A percentile compares a stretch with the other conserved stretches of the same genome.
phyloP scores from a whole-genome alignment of 2,113 vertebrate genomes.

The Pleuronectes platessa region DNA sequence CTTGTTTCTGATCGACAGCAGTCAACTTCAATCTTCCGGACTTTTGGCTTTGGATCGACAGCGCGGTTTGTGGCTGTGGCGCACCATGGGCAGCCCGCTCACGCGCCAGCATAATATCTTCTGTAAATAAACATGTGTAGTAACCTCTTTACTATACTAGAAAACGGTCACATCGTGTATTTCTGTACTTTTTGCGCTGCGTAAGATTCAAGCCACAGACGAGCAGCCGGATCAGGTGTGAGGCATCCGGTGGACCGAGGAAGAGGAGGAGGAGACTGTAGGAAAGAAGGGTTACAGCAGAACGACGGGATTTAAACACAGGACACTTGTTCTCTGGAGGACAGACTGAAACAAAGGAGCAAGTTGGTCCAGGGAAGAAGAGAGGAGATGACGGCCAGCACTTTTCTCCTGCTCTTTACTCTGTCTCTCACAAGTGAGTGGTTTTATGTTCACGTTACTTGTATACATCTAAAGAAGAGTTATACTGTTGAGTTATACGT shows the following conservation, averaged over 20 bases:
- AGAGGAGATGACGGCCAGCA: constrained; percentile 49
- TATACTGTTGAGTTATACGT: not conserved
- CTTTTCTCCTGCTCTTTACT: constrained; percentile 48
- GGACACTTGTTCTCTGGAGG: not conserved
- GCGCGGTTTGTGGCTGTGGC: constrained; percentile 13
- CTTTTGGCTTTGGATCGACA: not conserved
- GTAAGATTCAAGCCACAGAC: not conserved
- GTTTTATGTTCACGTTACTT: not conserved
- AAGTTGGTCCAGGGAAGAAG: constrained; percentile 21
- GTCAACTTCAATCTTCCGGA: not conserved
- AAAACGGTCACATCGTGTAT: not conserved
- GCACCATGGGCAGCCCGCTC: constrained; percentile 7
- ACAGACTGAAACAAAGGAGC: not conserved
- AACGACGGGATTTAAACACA: not conserved
- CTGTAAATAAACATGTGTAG: constrained; percentile 9
- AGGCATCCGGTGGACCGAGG: not conserved
- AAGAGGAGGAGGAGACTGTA: not conserved
- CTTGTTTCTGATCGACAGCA: not conserved
- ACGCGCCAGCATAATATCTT: constrained; percentile 13
- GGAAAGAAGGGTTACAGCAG: not conserved
- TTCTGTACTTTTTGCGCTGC: not conserved
- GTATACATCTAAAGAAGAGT: not conserved
- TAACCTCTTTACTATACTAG: not conserved
- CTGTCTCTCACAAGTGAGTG: constrained; percentile 68
- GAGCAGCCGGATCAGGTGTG: constrained; percentile 8